Base-by-base conservation (phyloP, 2,888 invertebrate species). In the Heliothis peltigera region DNA sequence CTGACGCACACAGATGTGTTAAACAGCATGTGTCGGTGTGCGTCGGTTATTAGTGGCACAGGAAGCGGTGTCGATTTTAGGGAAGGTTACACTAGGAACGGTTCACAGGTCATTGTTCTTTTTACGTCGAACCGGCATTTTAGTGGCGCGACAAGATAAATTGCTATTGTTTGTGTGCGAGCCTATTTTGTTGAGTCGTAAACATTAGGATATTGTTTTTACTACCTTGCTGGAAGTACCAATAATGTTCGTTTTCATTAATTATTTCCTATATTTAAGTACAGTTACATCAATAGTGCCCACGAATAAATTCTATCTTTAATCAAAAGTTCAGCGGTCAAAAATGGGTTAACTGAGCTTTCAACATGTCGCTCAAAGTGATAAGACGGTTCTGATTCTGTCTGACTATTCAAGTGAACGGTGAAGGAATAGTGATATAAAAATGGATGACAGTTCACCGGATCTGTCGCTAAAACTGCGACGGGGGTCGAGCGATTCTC, bases 381-480 rank as follows among this genome's bases (percentile, higher is more conserved):
- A 85, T 83, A 80, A 85, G 71, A 80, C 81, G 79, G 63, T 74
- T 77, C 69, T 65, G 67, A 83, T 74, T 77, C 69, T 66, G 68
- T 82, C 75, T 80, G 61, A 15, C 43, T 58, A 64, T 64, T 70
- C 51, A 52, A 74, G 78, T 75, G 76, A 61, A 61, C 57, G 54
- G 80, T 82, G 82, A 82, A 59, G 66, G 68, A 70, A 80, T 79
- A 84, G 84, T 77, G 79, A 48, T 56, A 71, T 49, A 75, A 91
- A 88, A 76, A 95, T 95, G 95, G 95, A 95, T 94, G 98, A 98
- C 95, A 98, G 98, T 90, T 98, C 98, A 66, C 98, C 98, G 71
- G 98, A 98, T 93, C 94, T 98, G 92, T 98, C 98, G 94, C 95
- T 98, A 76, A 97, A 98, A 93, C 93, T 98, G 88, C 96, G 98